Conservation (phyloP, 2,113 vertebrate genomes). For the Alligator mississippiensis region DNA sequence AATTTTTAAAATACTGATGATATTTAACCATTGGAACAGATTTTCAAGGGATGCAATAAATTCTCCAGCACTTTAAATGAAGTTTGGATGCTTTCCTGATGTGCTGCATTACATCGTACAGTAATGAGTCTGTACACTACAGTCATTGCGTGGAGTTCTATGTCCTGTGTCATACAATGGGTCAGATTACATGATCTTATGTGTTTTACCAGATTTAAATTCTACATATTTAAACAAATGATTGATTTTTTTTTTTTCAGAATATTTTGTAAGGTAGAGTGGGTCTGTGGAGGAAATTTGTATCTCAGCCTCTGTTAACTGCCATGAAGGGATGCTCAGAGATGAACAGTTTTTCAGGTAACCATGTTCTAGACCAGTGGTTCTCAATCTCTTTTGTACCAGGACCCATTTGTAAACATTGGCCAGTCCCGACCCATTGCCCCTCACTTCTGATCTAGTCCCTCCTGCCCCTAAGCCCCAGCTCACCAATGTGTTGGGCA, state of each 20-base stretch:
- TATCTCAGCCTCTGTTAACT: fast-evolving
- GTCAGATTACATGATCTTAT: fast-evolving
- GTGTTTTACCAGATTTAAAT: fast-evolving
- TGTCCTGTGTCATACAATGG: not conserved
- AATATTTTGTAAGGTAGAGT: fast-evolving
- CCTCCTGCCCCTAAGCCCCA: too few species aligned
- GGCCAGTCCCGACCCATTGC: too few species aligned
- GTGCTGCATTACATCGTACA: not conserved
- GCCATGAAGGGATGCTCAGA: not conserved
- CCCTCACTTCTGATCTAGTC: too few species aligned
- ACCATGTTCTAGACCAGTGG: not conserved
- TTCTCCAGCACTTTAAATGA: conserved; percentile 68
- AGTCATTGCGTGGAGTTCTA: not conserved
- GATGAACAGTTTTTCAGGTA: not conserved
- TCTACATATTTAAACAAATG: not conserved
- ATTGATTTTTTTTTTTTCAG: not conserved
- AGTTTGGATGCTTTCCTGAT: conserved; percentile 61
- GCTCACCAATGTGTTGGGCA: too few species aligned
- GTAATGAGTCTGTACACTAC: conserved; percentile 18
- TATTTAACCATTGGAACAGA: conserved; percentile 66
- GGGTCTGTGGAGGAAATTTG: not conserved
- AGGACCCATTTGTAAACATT: too few species aligned
- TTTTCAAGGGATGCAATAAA: conserved; percentile 62
- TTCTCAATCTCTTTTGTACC: too few species aligned
- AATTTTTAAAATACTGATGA: conserved; percentile 67